Percentiles rank a stretch among this genome's conserved stretches.
These are phyloP conservation scores for Sebastes trivittatus DNA, from an alignment of 2,797 vertebrate species.

Conservation along the genomic window DNA sequence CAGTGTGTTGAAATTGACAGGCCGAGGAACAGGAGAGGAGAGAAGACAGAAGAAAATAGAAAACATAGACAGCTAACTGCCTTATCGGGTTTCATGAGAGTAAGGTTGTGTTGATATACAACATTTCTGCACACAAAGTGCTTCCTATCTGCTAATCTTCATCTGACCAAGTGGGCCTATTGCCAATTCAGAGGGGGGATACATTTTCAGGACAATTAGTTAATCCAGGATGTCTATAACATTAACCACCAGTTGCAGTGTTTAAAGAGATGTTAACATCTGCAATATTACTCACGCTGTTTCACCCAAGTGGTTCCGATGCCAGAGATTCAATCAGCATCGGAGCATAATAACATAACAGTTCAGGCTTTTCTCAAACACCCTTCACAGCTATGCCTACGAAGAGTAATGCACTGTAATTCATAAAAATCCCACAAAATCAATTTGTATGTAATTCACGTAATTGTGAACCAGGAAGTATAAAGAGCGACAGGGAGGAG, in stretches of 20 bases:
- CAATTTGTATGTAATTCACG: too few relatives aligned
- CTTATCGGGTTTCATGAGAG: not conserved
- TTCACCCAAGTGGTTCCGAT: not conserved
- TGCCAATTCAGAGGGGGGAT: too few relatives aligned
- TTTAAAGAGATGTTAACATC: not conserved
- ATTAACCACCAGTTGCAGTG: not conserved
- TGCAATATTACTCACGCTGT: not conserved
- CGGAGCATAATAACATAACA: not conserved
- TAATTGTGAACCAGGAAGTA: too few relatives aligned
- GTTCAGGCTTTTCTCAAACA: too few relatives aligned
- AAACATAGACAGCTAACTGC: not conserved
- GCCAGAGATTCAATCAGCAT: not conserved
- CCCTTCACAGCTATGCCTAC: too few relatives aligned
- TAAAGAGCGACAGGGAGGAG: too few relatives aligned
- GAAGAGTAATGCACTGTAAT: too few relatives aligned
- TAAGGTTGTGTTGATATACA: not conserved
- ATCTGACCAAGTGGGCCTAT: not conserved
- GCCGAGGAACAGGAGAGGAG: slow-evolving; percentile 1
- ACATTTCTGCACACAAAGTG: not conserved
- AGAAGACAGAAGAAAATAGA: not conserved
- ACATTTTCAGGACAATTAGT: not conserved
- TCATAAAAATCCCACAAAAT: too few relatives aligned
- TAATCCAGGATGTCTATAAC: not conserved
- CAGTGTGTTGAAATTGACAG: slow-evolving; percentile 18
- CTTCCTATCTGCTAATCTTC: not conserved